Conservation (phyloP, 2,888 invertebrate genomes). For the Dynastes maya region DNA sequence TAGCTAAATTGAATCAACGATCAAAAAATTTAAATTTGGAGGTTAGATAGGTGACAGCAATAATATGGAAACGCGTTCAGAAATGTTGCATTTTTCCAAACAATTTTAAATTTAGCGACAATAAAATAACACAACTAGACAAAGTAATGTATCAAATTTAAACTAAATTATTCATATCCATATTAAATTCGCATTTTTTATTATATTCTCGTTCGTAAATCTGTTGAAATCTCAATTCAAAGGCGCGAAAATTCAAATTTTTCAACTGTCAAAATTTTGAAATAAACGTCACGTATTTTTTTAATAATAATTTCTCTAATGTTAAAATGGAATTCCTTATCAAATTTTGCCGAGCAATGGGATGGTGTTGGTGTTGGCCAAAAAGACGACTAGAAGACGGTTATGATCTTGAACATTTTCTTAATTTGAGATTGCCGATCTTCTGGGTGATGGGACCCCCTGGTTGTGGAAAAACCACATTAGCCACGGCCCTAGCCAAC, state of each 20-base stretch:
- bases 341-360: slow-evolving; percentile 49
- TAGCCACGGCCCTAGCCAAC: slow-evolving; percentile 56
- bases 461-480: slow-evolving; percentile 56
- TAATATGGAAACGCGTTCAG: not conserved
- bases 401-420: slow-evolving; percentile 54
- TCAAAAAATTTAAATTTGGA: slow-evolving; percentile 11
- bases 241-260: too few species aligned
- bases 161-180: too few species aligned
- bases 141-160: too few species aligned
- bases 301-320: not conserved
- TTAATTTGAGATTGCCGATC: slow-evolving; percentile 55
- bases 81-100: not conserved
- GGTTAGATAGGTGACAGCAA: not conserved
- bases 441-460: slow-evolving; percentile 60
- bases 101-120: too few species aligned
- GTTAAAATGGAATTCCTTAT: slow-evolving; percentile 42
- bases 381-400: slow-evolving; percentile 49
- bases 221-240: too few species aligned
- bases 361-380: slow-evolving; percentile 53
- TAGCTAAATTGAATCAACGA: not conserved
- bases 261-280: not conserved
- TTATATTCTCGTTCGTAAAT: too few species aligned
- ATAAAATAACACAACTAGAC: too few species aligned
- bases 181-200: too few species aligned
- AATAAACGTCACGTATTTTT: not conserved